phyloP scores from a whole-genome alignment of 2,797 vertebrate genomes.

The Micromesistius poutassou region DNA sequence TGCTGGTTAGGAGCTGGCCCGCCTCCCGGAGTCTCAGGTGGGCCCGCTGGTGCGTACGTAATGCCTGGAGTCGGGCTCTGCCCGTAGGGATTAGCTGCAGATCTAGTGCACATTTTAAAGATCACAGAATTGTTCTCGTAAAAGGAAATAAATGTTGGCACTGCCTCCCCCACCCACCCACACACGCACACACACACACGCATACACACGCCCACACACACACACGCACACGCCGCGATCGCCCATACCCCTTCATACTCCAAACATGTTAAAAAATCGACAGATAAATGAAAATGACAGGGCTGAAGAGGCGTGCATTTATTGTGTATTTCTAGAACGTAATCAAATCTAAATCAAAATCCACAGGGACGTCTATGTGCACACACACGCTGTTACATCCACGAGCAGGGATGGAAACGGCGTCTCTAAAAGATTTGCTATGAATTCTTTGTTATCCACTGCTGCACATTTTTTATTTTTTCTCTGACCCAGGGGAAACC shows the following conservation, averaged over 20 bases:
- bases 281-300: not conserved
- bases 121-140: not conserved
- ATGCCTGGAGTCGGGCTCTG: not conserved
- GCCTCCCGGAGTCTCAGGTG: not conserved
- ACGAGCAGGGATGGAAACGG: not conserved
- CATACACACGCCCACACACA: not conserved
- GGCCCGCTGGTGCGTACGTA: not conserved
- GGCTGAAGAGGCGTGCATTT: not conserved
- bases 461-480: not conserved
- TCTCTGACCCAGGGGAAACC: not conserved
- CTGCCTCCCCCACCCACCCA: not conserved
- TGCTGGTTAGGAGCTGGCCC: not conserved
- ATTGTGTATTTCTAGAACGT: not conserved
- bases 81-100: not conserved
- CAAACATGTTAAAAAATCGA: not conserved
- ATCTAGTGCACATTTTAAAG: constrained; percentile 1
- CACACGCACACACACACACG: not conserved
- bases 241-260: not conserved
- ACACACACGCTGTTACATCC: not conserved
- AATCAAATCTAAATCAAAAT: not conserved
- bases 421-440: not conserved
- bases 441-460: not conserved
- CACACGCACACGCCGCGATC: not conserved
- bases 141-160: not conserved
- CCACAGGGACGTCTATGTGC: not conserved